These are phyloP conservation scores for Poecilia wingei DNA, from an alignment of 2,797 vertebrate species.

Conservation along the genomic window DNA sequence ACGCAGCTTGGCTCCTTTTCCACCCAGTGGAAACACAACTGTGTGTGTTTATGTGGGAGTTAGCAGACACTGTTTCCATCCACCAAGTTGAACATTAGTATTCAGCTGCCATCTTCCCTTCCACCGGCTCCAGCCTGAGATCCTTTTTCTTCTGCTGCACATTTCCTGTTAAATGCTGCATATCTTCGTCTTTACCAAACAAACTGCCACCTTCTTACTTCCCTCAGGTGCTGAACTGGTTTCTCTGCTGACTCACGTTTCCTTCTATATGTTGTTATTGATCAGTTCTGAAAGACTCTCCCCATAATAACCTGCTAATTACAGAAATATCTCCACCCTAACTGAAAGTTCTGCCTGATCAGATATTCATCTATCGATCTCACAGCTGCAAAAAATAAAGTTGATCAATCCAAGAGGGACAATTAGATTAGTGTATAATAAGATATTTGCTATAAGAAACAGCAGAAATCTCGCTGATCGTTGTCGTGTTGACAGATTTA, in stretches of 20 bases:
- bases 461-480: neutral
- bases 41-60: constrained; percentile 23
- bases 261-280: neutral
- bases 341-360: neutral
- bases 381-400: neutral
- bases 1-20: neutral
- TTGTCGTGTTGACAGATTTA: neutral
- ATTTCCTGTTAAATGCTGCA: neutral
- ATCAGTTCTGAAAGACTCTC: too few relatives aligned
- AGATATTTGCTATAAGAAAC: neutral
- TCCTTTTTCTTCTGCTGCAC: constrained; percentile 6
- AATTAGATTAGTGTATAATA: neutral
- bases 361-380: neutral
- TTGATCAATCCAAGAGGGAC: too few relatives aligned
- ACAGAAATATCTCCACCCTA: neutral
- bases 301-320: too few relatives aligned
- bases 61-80: constrained; percentile 12
- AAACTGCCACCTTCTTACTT: neutral
- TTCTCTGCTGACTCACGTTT: neutral
- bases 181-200: neutral
- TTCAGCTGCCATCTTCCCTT: constrained; percentile 40
- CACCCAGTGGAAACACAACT: constrained; percentile 29
- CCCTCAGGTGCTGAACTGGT: neutral
- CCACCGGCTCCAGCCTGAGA: constrained; percentile 18
- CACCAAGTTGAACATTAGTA: constrained; percentile 48